Conservation (phyloP, 1,140 invertebrate species). For the Nasonia longicornis region DNA sequence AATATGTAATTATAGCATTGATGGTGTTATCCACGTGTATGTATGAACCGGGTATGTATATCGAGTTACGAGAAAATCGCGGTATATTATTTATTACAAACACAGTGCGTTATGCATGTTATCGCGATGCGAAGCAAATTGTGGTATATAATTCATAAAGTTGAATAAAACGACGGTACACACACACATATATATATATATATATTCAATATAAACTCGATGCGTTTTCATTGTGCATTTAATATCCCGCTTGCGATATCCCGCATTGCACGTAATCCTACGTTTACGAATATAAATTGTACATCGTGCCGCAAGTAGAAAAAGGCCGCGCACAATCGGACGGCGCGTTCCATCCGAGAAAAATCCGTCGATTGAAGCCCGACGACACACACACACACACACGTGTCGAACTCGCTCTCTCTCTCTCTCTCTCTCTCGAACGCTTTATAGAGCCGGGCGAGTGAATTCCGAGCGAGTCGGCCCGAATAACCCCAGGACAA, state of each 20-base stretch:
- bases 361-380: too few relatives aligned
- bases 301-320: background rate
- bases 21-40: conserved; percentile 29
- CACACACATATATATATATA: too few relatives aligned
- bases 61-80: conserved; percentile 19
- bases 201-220: conserved; percentile 17
- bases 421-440: too few relatives aligned
- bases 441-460: too few relatives aligned
- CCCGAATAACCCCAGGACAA: background rate
- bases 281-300: too few relatives aligned
- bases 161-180: conserved; percentile 29
- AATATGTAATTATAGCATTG: conserved; percentile 34
- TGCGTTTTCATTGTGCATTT: background rate
- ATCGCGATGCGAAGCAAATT: conserved; percentile 32
- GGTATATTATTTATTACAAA: conserved; percentile 36
- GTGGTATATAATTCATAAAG: conserved; percentile 40
- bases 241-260: background rate
- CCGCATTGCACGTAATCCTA: too few relatives aligned
- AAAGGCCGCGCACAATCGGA: too few relatives aligned
- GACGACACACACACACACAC: too few relatives aligned
- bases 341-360: too few relatives aligned
- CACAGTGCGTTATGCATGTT: conserved; percentile 28
- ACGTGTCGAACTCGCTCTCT: background rate
- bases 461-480: conserved; percentile 1
- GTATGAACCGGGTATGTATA: conserved; percentile 15